These are phyloP conservation scores for Anguilla pacifica DNA, from an alignment of 2,797 vertebrate genomes.

Conservation along the genomic window DNA sequence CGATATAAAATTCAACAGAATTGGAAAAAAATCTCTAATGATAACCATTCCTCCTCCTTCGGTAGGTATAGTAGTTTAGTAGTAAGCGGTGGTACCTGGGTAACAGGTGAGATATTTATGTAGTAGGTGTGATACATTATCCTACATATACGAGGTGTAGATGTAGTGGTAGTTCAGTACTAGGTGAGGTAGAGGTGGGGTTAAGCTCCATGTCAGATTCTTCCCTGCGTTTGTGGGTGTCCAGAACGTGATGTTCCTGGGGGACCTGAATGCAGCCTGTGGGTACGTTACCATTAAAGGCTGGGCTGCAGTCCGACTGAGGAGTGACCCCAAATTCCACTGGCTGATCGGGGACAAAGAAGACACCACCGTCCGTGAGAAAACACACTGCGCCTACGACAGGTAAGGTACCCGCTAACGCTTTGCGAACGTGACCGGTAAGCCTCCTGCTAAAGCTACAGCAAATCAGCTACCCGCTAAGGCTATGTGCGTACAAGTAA, in stretches of 20 bases:
- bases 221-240: constrained; percentile 9
- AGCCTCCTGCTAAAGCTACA: background rate
- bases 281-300: constrained; percentile 75
- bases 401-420: background rate
- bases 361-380: constrained; percentile 79
- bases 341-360: constrained; percentile 81
- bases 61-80: background rate
- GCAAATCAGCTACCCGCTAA: background rate
- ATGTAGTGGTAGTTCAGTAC: background rate
- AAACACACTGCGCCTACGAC: constrained; percentile 80
- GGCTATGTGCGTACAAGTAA: background rate
- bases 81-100: background rate
- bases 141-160: background rate
- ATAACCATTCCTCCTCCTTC: constrained; percentile 16
- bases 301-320: constrained; percentile 68
- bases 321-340: constrained; percentile 70
- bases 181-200: background rate
- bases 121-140: background rate
- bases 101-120: background rate
- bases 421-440: background rate
- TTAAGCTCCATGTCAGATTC: background rate
- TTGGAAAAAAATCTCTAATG: background rate
- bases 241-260: constrained; percentile 81
- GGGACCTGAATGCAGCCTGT: constrained; percentile 82
- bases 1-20: background rate